Conservation (phyloP, 1,140 invertebrate species). For the Tetranychus cinnabarinus region DNA sequence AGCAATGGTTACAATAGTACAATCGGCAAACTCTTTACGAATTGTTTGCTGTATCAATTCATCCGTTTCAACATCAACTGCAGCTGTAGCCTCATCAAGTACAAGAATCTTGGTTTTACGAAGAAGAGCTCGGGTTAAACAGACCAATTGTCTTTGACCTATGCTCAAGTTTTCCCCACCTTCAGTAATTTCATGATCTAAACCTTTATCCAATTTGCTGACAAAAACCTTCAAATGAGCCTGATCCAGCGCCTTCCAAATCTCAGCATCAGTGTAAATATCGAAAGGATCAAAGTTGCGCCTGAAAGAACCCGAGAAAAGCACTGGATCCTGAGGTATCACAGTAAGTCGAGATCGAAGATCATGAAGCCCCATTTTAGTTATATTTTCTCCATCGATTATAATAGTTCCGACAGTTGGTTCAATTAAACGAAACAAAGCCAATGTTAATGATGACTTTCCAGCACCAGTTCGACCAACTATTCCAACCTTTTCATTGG, state of each 20-base stretch:
- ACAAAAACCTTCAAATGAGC: slow-evolving; percentile 13
- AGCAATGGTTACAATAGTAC: slow-evolving; percentile 26
- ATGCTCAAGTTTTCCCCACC: slow-evolving; percentile 15
- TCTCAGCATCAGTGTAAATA: slow-evolving; percentile 16
- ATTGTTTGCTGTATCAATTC: slow-evolving; percentile 16
- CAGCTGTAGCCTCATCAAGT: slow-evolving; percentile 25
- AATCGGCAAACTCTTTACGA: slow-evolving; percentile 18
- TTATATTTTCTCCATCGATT: slow-evolving; percentile 72
- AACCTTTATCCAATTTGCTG: background rate
- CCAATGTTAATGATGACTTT: slow-evolving; percentile 28
- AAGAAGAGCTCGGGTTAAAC: slow-evolving; percentile 56
- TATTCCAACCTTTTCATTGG: slow-evolving; percentile 10
- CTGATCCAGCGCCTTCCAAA: slow-evolving; percentile 18
- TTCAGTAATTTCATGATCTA: slow-evolving; percentile 8
- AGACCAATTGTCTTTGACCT: slow-evolving; percentile 48
- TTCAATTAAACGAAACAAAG: slow-evolving; percentile 30
- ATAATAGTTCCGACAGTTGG: slow-evolving; percentile 40
- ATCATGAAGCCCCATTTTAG: slow-evolving; percentile 62
- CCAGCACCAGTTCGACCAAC: slow-evolving; percentile 19
- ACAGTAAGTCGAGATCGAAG: slow-evolving; percentile 65
- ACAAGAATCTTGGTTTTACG: slow-evolving; percentile 20
- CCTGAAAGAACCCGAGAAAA: slow-evolving; percentile 51
- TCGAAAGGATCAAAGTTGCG: slow-evolving; percentile 23
- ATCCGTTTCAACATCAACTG: slow-evolving; percentile 36
- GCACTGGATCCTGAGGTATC: slow-evolving; percentile 34